These are phyloP conservation scores for Stenichneumon culpator DNA, from an alignment of 2,888 invertebrate genomes.

Conservation along the genomic window DNA sequence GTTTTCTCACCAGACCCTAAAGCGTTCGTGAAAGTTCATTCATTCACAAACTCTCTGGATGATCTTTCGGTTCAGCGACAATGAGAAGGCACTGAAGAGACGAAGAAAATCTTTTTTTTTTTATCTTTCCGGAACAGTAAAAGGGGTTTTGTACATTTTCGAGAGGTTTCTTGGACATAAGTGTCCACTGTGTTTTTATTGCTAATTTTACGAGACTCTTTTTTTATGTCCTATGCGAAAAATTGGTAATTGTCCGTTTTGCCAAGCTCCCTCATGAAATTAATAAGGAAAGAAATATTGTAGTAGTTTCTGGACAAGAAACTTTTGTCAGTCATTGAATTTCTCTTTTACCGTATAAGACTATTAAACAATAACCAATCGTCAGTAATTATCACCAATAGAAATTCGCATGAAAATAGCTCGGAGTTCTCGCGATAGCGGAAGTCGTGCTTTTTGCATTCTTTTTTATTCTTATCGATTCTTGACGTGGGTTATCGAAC, in stretches of 20 bases:
- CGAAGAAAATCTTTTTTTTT: not conserved
- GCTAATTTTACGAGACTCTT: not conserved
- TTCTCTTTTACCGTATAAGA: too few species aligned
- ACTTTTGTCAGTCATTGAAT: not conserved
- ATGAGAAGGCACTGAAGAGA: not conserved
- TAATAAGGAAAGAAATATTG: not conserved
- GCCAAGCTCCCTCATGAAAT: too few species aligned
- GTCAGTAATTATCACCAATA: not conserved
- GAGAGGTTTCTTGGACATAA: too few species aligned
- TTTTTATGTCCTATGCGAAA: not conserved
- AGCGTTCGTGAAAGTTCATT: slow-evolving; percentile 53
- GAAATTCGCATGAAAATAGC: not conserved
- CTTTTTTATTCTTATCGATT: not conserved
- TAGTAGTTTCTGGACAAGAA: not conserved
- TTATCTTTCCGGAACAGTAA: not conserved
- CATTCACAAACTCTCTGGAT: slow-evolving; percentile 56
- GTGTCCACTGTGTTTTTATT: not conserved
- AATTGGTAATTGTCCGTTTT: not conserved
- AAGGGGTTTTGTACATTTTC: not conserved
- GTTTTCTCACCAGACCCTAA: slow-evolving; percentile 45
- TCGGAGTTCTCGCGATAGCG: not conserved
- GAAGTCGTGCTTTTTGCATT: not conserved
- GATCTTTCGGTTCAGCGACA: not conserved
- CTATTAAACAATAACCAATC: not conserved
- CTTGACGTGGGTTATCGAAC: slow-evolving; percentile 16